Evolutionary conservation across 2,888 invertebrate species (phyloP), one percentile per base, ranked within the genome.

Genomic region (Epicampocera succincta): DNA sequence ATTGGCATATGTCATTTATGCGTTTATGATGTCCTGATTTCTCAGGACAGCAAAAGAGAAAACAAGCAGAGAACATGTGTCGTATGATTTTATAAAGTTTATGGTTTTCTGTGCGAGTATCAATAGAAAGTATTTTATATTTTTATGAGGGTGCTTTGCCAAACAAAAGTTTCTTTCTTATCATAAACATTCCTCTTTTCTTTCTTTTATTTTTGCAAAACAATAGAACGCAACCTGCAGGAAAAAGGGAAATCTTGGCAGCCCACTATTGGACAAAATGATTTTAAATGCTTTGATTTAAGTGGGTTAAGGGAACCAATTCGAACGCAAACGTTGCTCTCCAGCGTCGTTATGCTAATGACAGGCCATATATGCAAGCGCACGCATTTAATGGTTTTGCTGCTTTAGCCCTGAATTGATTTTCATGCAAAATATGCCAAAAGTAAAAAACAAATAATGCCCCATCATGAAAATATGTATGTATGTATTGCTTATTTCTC

Each of bases 351-450:
- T 71, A 77, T 77, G 66, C 48, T 81, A 73, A 77, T 81, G 73
- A 81, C 63, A 52, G 13, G 50, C 33, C 65, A 56, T 66, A 81
- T 77, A 77, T 81, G 81, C 77, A 73, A 73, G 29, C 50, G 56
- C 68, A 77, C 68, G 81, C 54, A 63, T 77, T 56, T 73, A 50
- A 25, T 54, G 42, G 42, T 66, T 72, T 29, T 50, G 33, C 15
- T 15, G 33, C 52, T 42, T 48, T 29, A 40, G 38, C 19, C 42
- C 40, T 9, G n/a, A 48, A 4, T 60, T 78, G 11, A 33, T 72
- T 44, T 61, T 56, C 25, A 46, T 38, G 54, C 54, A 65, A 72
- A 52, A 19, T 65, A 15, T 19, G 38, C 19, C 5, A 15, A 11
- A 48, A 2, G 3, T 33, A 15, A 33, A 48, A 56, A 60, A 48